Evolutionary conservation across 1,140 invertebrate species (phyloP).

Genomic region (Pectinophora gossypiella): DNA sequence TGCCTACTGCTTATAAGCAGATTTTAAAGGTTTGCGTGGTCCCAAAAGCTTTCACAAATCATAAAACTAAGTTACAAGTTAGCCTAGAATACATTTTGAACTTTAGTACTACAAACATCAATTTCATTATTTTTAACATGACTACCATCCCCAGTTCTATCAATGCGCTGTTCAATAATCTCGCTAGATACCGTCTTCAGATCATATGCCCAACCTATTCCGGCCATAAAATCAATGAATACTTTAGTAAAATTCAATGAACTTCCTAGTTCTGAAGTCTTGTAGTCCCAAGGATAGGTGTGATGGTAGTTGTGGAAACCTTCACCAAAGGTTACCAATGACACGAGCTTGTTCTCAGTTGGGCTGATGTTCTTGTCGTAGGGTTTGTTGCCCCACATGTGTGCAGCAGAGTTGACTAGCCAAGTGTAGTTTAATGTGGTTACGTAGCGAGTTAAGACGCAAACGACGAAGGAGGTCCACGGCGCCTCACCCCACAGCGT

Average conservation of each 20-base stretch:
- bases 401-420: constrained; percentile 86
- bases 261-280: constrained; percentile 79
- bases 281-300: constrained; percentile 86
- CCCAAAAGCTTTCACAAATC: too few species aligned
- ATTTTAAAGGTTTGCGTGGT: too few species aligned
- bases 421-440: constrained; percentile 83
- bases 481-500: constrained; percentile 80
- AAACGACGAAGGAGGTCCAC: constrained; percentile 78
- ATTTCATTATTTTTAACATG: too few species aligned
- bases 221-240: constrained; percentile 81
- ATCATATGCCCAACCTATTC: constrained; percentile 80
- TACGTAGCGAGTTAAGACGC: constrained; percentile 79
- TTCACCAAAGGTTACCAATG: constrained; percentile 77
- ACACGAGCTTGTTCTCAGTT: constrained; percentile 77
- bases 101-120: too few species aligned
- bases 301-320: constrained; percentile 89
- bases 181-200: constrained; percentile 76
- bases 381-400: constrained; percentile 82
- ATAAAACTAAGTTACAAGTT: too few species aligned
- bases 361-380: constrained; percentile 80
- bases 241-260: constrained; percentile 78
- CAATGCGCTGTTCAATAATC: constrained; percentile 72
- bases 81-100: too few species aligned
- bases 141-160: constrained; percentile 81
- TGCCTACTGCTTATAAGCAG: too few species aligned